Base-by-base conservation (phyloP, 2,888 invertebrate species). In the Thereva nobilitata region DNA sequence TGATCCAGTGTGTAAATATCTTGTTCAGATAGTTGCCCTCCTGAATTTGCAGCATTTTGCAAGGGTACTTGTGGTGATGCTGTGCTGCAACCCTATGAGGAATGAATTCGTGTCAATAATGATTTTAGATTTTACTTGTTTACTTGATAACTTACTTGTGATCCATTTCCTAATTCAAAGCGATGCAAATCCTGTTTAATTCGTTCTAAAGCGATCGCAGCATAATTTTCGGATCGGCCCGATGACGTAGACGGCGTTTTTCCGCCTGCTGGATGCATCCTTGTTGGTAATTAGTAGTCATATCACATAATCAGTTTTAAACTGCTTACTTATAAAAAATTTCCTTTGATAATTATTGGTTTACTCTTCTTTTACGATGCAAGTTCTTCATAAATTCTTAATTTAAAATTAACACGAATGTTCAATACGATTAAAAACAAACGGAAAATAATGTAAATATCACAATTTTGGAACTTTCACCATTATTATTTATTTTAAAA, bases 231-330 rank as follows among this genome's bases (percentile, higher is more conserved):
- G 78, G 80, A 77, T 75, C 79, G 80, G 77, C 80, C 79, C 67
- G 68, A 63, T 68, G 70, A 67, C 59, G 70, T 67, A 65, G 72
- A 71, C 53, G 73, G 72, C 78, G 80, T 79, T 80, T 81, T 81
- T 78, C 80, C 82, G 79, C 79, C 81, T 79, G 80, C 79, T 80
- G 79, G 78, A 80, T 81, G 80, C 81, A 81, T 81, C 74, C 75
- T 78, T 76, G 76, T 75, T 66, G 77, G 75, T 77, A 77, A 74
- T 77, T 77, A 77, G 78, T 76, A 78, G 78, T 79, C 80, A 81
- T 81, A 81, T 80, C 80, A 80, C 78, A 79, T 70, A 66, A 64
- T 70, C 59, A 67, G 49, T 67, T 67, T 66, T 9, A 61, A 61
- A 61, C 61, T 61, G 61, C 37, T 49, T 61, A 12, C 50, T 61